A percentile compares a stretch with the other conserved stretches of the same genome.
Evolutionary conservation across 2,113 vertebrate species (phyloP).

Genomic region (Himantopus leucocephalus): DNA sequence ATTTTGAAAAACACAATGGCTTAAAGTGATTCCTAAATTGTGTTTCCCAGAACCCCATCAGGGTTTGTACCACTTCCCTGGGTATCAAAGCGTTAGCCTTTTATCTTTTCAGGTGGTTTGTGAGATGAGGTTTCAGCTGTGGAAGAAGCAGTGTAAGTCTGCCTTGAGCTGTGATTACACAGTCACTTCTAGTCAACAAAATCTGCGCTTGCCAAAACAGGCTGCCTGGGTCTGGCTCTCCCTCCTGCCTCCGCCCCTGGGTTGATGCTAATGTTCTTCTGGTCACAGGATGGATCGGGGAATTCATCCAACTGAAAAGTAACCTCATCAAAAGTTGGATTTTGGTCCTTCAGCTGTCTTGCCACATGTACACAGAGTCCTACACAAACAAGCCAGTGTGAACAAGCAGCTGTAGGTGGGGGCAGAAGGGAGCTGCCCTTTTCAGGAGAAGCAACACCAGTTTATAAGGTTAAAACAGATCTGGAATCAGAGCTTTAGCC

Average conservation of each 20-base stretch:
- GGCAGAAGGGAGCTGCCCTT: background rate
- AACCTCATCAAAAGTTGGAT: background rate
- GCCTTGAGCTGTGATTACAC: background rate
- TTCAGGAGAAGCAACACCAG: background rate
- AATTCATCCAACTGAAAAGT: background rate
- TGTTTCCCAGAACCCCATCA: background rate
- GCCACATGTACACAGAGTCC: background rate
- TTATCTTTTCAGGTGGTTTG: background rate
- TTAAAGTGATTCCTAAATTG: background rate
- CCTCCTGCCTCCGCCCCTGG: background rate
- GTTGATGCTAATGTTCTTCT: background rate
- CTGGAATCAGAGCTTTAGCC: background rate
- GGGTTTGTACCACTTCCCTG: background rate
- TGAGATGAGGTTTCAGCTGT: background rate
- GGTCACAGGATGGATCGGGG: background rate
- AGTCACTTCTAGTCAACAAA: background rate
- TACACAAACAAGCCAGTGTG: background rate
- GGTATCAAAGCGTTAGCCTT: background rate
- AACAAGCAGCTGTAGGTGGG: background rate
- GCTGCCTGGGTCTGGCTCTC: background rate
- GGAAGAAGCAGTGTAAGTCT: background rate
- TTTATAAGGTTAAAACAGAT: background rate
- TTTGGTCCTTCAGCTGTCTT: background rate
- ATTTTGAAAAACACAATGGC: background rate
- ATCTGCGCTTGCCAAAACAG: background rate